Evolutionary conservation across 2,113 vertebrate genomes (phyloP).

Genomic region (Phylloscopus trochilus): DNA sequence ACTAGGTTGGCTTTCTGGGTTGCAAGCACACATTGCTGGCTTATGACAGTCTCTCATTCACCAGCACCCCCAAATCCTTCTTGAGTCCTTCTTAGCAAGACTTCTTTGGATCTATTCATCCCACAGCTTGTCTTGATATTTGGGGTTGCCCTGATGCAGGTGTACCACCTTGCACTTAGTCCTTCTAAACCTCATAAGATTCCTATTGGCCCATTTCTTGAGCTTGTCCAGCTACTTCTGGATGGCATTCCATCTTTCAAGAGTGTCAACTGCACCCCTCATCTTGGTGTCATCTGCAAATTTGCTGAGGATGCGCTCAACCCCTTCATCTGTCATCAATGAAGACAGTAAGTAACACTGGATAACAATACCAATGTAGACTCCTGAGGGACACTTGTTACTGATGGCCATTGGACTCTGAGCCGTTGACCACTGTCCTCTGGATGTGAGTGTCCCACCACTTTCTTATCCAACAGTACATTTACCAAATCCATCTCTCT

Average conservation of each 20-base stretch:
- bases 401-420: neutral
- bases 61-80: neutral
- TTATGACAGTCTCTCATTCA: neutral
- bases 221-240: neutral
- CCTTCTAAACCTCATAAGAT: neutral
- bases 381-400: neutral
- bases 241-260: neutral
- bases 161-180: neutral
- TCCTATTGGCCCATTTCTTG: neutral
- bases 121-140: neutral
- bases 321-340: neutral
- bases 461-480: neutral
- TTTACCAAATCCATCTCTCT: neutral
- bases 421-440: neutral
- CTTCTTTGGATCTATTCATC: neutral
- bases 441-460: neutral
- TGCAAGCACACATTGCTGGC: neutral
- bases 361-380: neutral
- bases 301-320: neutral
- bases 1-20: neutral
- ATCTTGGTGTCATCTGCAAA: neutral
- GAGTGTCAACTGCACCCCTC: neutral
- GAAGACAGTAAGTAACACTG: neutral
- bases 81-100: neutral
- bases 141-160: too few relatives aligned